These are phyloP conservation scores for Eublepharis macularius DNA, from an alignment of 2,113 vertebrate species.

Conservation along the genomic window DNA sequence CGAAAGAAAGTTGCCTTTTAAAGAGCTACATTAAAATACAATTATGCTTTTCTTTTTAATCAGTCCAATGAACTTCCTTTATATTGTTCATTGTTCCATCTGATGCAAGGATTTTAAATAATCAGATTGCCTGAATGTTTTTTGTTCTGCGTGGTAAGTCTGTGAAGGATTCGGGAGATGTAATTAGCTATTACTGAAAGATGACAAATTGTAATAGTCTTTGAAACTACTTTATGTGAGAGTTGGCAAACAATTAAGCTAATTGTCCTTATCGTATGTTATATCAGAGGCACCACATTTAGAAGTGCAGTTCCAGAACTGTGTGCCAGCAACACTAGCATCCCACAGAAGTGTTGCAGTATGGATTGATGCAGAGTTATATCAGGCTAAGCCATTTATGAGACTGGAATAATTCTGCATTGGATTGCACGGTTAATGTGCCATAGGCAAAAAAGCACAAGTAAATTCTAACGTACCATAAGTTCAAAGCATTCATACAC, in stretches of 20 bases:
- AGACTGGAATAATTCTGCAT: no score
- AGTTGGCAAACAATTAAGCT: neutral
- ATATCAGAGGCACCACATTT: neutral
- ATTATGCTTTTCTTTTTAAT: slow-evolving; percentile 20
- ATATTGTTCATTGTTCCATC: neutral
- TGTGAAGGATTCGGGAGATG: neutral
- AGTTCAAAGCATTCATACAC: neutral
- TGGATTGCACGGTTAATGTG: no score
- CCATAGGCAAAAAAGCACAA: neutral
- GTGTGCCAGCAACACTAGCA: no score
- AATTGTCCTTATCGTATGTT: neutral
- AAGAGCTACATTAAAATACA: slow-evolving; percentile 4
- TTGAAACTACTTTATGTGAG: neutral
- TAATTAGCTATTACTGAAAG: neutral
- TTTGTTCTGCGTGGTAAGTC: neutral
- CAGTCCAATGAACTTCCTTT: slow-evolving; percentile 6
- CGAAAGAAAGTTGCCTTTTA: slow-evolving; percentile 39
- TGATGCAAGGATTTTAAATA: neutral
- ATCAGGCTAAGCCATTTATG: no score
- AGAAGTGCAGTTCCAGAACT: neutral
- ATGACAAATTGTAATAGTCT: neutral
- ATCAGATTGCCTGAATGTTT: neutral
- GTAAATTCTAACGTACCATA: no score
- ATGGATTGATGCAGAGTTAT: no score
- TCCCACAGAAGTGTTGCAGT: neutral